A percentile compares a stretch with the other conserved stretches of the same genome.
Conservation (phyloP, 2,797 vertebrate species). For the Euphonia xanthogaster region DNA sequence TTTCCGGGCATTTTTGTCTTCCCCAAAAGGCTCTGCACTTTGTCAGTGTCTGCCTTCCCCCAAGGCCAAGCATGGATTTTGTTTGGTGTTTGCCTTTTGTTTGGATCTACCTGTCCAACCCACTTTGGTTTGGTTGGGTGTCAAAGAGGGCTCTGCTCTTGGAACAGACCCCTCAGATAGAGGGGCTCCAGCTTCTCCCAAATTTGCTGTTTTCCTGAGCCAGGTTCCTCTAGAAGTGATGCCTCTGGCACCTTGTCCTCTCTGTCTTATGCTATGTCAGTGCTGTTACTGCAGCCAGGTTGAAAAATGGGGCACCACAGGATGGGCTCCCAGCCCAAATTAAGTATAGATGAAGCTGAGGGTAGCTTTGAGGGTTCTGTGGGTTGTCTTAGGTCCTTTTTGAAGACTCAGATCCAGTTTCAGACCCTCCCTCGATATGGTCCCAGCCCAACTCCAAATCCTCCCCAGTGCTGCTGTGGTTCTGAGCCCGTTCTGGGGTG, state of each 20-base stretch:
- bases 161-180: background rate
- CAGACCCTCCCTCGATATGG: accelerated
- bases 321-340: background rate
- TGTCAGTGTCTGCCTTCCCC: background rate
- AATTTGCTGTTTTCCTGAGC: background rate
- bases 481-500: background rate
- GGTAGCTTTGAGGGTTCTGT: background rate
- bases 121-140: background rate
- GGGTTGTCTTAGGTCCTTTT: background rate
- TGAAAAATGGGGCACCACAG: background rate
- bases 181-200: background rate
- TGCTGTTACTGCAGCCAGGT: background rate
- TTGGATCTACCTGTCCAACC: no score
- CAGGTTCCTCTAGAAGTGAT: background rate
- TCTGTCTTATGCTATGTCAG: background rate
- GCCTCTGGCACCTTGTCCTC: background rate
- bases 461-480: background rate
- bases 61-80: background rate
- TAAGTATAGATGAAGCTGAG: background rate
- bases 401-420: background rate
- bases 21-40: background rate
- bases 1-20: background rate
- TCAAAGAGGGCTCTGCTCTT: background rate
- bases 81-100: background rate
- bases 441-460: background rate